phyloP scores from a whole-genome alignment of 2,888 invertebrate species.

The Ichneumoninae sp. region DNA sequence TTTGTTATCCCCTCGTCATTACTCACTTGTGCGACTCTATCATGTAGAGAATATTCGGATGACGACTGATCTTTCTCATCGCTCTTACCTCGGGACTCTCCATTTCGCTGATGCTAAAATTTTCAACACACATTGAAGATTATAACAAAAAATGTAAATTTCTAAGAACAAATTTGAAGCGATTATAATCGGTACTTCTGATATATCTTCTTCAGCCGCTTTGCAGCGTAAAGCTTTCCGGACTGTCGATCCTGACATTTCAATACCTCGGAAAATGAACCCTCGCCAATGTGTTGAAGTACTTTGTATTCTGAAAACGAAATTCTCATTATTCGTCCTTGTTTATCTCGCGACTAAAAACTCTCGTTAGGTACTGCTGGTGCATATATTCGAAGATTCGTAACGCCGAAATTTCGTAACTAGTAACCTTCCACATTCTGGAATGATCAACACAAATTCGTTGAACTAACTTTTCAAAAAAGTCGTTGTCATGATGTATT shows the following conservation, averaged over 20 bases:
- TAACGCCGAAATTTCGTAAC: not conserved
- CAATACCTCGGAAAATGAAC: conserved; percentile 89
- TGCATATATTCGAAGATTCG: not conserved
- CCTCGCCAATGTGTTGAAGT: conserved; percentile 89
- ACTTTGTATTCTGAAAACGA: conserved; percentile 86
- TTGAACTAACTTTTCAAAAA: conserved; percentile 68
- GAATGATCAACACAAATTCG: conserved; percentile 28
- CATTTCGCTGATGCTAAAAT: conserved; percentile 84
- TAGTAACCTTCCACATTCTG: conserved; percentile 18
- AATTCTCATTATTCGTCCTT: not conserved
- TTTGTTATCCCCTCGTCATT: conserved; percentile 9
- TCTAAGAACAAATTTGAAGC: not conserved
- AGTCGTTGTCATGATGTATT: conserved; percentile 66
- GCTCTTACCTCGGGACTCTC: conserved; percentile 87
- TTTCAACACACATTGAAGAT: conserved; percentile 11
- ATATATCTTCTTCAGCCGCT: conserved; percentile 87
- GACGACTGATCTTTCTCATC: conserved; percentile 86
- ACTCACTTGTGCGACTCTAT: conserved; percentile 88
- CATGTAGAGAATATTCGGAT: conserved; percentile 88
- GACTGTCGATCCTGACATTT: conserved; percentile 87
- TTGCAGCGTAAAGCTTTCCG: conserved; percentile 87
- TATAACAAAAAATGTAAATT: not conserved
- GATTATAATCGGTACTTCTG: conserved; percentile 83
- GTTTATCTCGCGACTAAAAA: not conserved
- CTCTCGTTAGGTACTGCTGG: not conserved